phyloP scores from a whole-genome alignment of 2,113 vertebrate species.

The Xiphorhynchus elegans region DNA sequence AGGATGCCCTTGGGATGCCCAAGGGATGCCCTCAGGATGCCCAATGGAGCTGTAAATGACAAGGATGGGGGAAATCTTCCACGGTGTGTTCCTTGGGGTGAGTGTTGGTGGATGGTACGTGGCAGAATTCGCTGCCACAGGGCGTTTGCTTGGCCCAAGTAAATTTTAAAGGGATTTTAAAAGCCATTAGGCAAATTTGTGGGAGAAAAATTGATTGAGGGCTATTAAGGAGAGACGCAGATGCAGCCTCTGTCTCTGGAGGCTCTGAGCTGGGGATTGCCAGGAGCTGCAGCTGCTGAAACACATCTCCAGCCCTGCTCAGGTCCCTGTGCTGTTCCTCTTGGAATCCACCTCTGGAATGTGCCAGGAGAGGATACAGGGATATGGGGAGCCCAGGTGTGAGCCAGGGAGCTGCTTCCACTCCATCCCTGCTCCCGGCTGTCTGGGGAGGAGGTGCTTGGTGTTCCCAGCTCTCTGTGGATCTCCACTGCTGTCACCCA shows the following conservation, averaged over 20 bases:
- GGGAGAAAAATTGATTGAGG: constrained; percentile 39
- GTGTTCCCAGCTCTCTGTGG: neutral
- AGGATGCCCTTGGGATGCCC: no score
- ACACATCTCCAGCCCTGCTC: neutral
- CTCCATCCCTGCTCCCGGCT: rapidly evolving
- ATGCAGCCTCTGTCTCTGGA: neutral
- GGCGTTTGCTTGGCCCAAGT: neutral
- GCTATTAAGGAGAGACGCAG: neutral
- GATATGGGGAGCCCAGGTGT: rapidly evolving
- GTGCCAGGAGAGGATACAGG: neutral
- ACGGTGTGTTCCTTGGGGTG: neutral
- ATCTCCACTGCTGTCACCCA: neutral
- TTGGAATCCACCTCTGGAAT: rapidly evolving
- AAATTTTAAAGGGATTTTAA: neutral
- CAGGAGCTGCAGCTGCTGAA: neutral
- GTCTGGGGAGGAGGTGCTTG: neutral
- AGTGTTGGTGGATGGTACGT: rapidly evolving
- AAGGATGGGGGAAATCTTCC: neutral
- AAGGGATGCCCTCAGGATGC: no score
- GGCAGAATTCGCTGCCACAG: neutral
- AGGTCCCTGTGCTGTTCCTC: neutral
- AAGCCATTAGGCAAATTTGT: constrained; percentile 50
- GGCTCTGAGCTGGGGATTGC: neutral
- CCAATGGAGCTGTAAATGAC: neutral
- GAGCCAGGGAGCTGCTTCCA: neutral